Base-by-base conservation (phyloP, 2,113 vertebrate genomes). In the Dolichotis patagonum region DNA sequence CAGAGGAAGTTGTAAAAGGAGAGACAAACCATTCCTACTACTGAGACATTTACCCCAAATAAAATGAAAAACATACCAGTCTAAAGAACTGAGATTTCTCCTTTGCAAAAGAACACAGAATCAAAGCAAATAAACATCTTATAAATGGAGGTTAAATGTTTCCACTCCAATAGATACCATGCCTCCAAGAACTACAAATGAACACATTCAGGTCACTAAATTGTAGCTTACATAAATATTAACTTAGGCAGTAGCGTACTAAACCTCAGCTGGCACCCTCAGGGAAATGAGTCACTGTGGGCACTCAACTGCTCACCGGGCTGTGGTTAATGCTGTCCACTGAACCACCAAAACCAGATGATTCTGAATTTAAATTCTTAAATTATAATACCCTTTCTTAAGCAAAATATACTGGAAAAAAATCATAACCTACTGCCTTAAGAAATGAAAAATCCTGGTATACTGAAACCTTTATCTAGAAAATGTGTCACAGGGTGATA, bases 331-430 rank as follows among this genome's bases (percentile, higher is more conserved):
- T 46, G 86, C 0, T 56, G 24, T 41, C n/a, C 46, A 75, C 38
- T 49, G 28, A 92, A 82, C 38, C 58, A 62, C 46, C 63, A 77
- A 77, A 94, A 49, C 28, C 30, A 11, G 41, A 65, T 14, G 38
- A 93, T 54, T 80, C 11, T 86, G 41, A 78, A 62, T 88, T 88
- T 67, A 91, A 75, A 67, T 75, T 62, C 63, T 95, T 85, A 75
- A 65, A 87, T 62, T 81, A 78, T 20, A 93, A 85, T 46, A 91
- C 1, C 78, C 14, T 38, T 49, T 92, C 38, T 87, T 88, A 93
- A 89, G 52, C 41, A 96, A 97, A 82, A 84, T 11, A 46, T 30
- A 93, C 41, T 41, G 6, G 1, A 73, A 56, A 87, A 63, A 63
- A 84, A 56, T 10, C 77, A 73, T 65, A 75, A 58, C 38, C 38